These are phyloP conservation scores for Ischnura elegans DNA, from an alignment of 2,888 invertebrate species.

Conservation along the genomic window DNA sequence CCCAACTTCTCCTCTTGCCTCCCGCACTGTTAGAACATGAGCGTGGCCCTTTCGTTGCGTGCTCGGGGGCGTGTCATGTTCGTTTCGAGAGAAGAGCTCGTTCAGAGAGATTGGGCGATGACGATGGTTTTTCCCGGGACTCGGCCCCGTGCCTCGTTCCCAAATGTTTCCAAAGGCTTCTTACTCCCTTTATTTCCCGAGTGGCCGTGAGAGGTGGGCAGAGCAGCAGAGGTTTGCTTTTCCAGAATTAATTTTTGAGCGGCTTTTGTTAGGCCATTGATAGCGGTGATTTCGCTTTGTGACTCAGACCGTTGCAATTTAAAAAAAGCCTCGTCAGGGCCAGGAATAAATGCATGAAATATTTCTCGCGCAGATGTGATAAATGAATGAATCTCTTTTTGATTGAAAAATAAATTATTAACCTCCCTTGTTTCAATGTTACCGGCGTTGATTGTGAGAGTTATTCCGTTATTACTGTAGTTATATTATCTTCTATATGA, in stretches of 20 bases:
- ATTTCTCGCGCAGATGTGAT: background rate
- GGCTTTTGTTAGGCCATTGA: background rate
- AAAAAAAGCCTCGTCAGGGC: background rate
- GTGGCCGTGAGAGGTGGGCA: background rate
- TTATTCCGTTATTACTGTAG: too few relatives aligned
- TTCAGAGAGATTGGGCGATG: background rate
- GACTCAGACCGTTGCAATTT: background rate
- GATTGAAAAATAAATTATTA: background rate
- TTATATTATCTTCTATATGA: too few relatives aligned
- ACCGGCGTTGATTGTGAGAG: background rate
- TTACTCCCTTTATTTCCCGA: too few relatives aligned
- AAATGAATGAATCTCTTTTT: background rate
- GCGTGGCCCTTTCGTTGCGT: background rate
- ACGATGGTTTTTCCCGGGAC: background rate
- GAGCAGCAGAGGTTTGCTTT: background rate
- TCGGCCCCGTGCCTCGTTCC: background rate
- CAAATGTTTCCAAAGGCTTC: background rate
- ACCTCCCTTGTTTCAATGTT: background rate
- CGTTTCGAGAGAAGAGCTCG: background rate
- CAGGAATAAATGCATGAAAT: background rate
- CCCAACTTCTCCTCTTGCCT: background rate
- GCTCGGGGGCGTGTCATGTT: background rate
- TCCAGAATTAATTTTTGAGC: background rate
- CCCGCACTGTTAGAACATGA: background rate
- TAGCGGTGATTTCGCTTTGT: background rate